Percentiles rank a stretch among this genome's conserved stretches.
Evolutionary conservation across 2,113 vertebrate genomes (phyloP).

Genomic region (Nerophis ophidion): DNA sequence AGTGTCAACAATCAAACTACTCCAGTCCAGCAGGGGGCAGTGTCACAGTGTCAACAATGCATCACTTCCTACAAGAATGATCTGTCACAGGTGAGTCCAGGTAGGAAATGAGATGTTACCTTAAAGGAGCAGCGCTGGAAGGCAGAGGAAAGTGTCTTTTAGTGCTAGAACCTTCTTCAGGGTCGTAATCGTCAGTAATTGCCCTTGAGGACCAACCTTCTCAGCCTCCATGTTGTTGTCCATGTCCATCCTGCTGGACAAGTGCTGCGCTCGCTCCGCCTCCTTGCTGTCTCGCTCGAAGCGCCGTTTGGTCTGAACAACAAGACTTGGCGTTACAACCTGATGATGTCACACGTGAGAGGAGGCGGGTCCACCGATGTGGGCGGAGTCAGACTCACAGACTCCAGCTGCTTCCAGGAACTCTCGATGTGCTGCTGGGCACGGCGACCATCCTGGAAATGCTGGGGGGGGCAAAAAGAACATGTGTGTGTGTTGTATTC

Average conservation of each 20-base stretch:
- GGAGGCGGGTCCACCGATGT: background rate
- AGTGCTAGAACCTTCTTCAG: too few species aligned
- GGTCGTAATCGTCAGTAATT: too few species aligned
- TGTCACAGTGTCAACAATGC: too few species aligned
- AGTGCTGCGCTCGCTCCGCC: slow-evolving; percentile 87
- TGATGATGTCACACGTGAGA: too few species aligned
- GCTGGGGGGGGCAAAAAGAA: slow-evolving; percentile 60
- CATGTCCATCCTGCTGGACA: slow-evolving; percentile 89
- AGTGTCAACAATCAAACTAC: too few species aligned
- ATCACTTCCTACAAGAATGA: too few species aligned
- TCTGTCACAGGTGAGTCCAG: too few species aligned
- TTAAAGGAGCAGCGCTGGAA: slow-evolving; percentile 69
- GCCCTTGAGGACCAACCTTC: slow-evolving; percentile 84
- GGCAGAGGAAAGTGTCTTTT: too few species aligned
- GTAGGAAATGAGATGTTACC: slow-evolving; percentile 37
- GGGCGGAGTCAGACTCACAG: slow-evolving; percentile 71
- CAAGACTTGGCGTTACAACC: background rate
- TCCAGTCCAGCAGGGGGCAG: too few species aligned
- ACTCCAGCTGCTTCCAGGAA: slow-evolving; percentile 96
- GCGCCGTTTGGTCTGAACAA: slow-evolving; percentile 76
- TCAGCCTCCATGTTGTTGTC: slow-evolving; percentile 95
- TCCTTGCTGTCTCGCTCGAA: slow-evolving; percentile 97
- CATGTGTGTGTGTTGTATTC: background rate
- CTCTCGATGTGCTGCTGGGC: slow-evolving; percentile 95
- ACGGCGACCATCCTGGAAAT: slow-evolving; percentile 93